Conservation (phyloP, 1,140 invertebrate species). For the Zaprionus gabonicus region DNA sequence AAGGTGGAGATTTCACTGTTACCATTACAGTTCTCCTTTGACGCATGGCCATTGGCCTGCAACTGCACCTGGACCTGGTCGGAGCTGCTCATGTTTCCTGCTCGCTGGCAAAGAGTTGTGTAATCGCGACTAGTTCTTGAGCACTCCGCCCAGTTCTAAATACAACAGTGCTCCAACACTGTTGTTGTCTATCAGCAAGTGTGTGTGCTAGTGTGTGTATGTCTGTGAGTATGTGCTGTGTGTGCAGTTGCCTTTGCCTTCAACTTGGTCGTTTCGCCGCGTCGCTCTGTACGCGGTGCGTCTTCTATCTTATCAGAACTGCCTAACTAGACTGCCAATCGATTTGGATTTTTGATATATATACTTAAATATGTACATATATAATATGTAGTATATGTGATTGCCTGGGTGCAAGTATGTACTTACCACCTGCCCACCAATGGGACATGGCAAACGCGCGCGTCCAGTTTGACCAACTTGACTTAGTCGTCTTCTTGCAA, state of each 20-base stretch:
- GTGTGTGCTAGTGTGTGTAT: constrained; percentile 7
- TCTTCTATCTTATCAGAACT: constrained; percentile 74
- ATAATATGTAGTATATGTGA: constrained; percentile 1
- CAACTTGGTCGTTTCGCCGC: neutral
- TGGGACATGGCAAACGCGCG: neutral
- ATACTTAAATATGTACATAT: constrained; percentile 21
- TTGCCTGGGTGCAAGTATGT: constrained; percentile 3
- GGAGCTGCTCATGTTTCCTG: constrained; percentile 51
- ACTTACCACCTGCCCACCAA: neutral
- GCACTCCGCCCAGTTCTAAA: constrained; percentile 31
- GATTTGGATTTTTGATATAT: constrained; percentile 73
- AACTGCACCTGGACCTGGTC: constrained; percentile 5
- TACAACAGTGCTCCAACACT: constrained; percentile 5
- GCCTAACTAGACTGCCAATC: constrained; percentile 73
- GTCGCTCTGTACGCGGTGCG: constrained; percentile 8
- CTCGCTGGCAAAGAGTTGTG: constrained; percentile 47
- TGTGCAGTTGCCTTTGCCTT: constrained; percentile 8
- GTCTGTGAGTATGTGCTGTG: constrained; percentile 5
- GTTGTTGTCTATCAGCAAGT: neutral
- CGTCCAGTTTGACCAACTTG: neutral
- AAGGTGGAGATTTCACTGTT: neutral
- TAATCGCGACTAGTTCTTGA: constrained; percentile 52
- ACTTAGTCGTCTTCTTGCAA: constrained; percentile 3
- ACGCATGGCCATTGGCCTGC: constrained; percentile 29
- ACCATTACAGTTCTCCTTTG: constrained; percentile 31